Evolutionary conservation across 2,797 vertebrate genomes (phyloP).

Genomic region (Ciconia nigra): DNA sequence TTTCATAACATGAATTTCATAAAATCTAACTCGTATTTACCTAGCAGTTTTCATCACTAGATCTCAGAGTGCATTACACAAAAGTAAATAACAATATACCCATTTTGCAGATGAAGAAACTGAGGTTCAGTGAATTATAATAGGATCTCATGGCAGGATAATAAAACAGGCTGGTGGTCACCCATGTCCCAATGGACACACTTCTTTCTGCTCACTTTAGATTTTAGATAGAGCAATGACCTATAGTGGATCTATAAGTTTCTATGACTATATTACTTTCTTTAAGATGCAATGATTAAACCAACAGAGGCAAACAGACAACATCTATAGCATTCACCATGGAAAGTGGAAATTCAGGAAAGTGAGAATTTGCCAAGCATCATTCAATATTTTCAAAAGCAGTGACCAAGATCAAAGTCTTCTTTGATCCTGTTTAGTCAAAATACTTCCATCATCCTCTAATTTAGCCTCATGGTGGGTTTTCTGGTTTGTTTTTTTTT

Average conservation of each 20-base stretch:
- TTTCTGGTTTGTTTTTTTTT: background rate
- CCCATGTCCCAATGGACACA: rapidly evolving
- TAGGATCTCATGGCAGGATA: background rate
- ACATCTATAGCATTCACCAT: background rate
- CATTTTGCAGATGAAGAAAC: background rate
- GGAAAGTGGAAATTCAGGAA: background rate
- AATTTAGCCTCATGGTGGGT: background rate
- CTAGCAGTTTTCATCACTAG: background rate
- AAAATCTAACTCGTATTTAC: background rate
- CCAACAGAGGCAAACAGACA: background rate
- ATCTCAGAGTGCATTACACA: background rate
- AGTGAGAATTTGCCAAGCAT: background rate
- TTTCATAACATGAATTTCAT: rapidly evolving
- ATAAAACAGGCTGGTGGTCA: background rate
- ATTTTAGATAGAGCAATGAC: background rate
- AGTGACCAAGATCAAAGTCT: background rate
- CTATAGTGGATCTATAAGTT: background rate
- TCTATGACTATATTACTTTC: background rate
- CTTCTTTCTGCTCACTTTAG: background rate
- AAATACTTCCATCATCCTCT: background rate
- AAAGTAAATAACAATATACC: background rate
- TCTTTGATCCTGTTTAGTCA: background rate
- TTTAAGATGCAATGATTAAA: background rate
- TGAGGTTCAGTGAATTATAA: background rate
- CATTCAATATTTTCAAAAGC: background rate